Base-by-base conservation (phyloP, 2,888 invertebrate species). In the Colletes collaris region DNA sequence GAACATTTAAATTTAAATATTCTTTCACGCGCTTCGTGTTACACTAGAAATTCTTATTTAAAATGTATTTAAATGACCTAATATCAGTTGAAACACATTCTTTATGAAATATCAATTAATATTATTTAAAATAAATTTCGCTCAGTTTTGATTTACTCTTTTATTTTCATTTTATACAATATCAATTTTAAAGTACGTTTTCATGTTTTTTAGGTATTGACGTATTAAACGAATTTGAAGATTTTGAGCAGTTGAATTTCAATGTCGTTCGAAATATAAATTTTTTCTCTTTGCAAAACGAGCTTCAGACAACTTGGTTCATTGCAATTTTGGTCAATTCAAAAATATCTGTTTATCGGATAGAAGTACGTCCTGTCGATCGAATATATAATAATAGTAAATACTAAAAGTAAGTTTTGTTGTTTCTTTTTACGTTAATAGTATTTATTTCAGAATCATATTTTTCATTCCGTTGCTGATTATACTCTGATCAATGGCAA, bases 141-240 rank as follows among this genome's bases (percentile, higher is more conserved):
- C 16, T 16, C 16, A 16, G 16, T 16, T 16, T 16, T 16, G 16
- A 16, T 16, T 16, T 16, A 16, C 16, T 16, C 16, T 16, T 16
- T 16, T 16, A 44, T 69, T 3, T 62, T n/a, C 19, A 13, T 46
- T 46, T 46, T 46, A 46, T 46, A 46, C 44, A 40, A 6, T 40
- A 46, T 46, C 16, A 13, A 49, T 58, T 40, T 10, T 16, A 58
- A 40, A 70, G 13, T 49, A 27, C 27, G 16, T 27, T 55, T 2
- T 8, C 2, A 52, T 11, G 46, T 19, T 44, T 69, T 78, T n/a
- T 67, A 90, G 90, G 78, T 35, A 77, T 87, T 3, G 58, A 74
- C 56, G 72, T 87, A 53, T 44, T 90, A 7, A 63, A 72, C 37
- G 85, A 78, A 66, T 88, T 90, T 37, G 19, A 86, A 49, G 69